These are phyloP conservation scores for Dysidea cf. avara DNA, from an alignment of 37 sponge, comb jelly and placozoan genomes.

Conservation along the genomic window DNA sequence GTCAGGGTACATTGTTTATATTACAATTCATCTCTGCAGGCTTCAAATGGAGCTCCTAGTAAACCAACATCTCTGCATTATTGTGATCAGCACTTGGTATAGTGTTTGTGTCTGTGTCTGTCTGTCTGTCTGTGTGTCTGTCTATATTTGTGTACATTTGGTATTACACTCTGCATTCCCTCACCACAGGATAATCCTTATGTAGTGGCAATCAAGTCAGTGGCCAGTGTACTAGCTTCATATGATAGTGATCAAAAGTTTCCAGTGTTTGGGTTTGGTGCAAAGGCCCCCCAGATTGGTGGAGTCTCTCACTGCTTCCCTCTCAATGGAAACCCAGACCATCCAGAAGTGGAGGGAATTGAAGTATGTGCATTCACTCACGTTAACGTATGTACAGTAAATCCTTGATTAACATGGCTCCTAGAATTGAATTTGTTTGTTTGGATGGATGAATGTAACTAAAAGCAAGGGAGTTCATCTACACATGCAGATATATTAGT, in stretches of 20 bases:
- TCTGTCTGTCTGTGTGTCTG: too few species aligned
- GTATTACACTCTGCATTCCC: not conserved
- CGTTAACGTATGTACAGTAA: too few species aligned
- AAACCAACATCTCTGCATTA: conserved; percentile 6
- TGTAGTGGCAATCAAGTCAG: conserved; percentile 73
- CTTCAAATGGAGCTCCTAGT: conserved; percentile 16
- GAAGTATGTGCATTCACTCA: conserved; percentile 28
- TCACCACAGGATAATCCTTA: conserved; percentile 76
- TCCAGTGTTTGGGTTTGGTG: conserved; percentile 91
- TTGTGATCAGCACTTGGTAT: not conserved
- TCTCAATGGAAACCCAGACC: conserved; percentile 58
- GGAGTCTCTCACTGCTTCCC: conserved; percentile 87
- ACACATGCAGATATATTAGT: too few species aligned
- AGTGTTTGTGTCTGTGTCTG: too few species aligned
- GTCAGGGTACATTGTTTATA: not conserved
- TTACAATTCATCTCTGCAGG: not conserved
- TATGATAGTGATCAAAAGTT: conserved; percentile 81
- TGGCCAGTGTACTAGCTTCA: conserved; percentile 85
- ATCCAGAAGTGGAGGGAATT: conserved; percentile 81
- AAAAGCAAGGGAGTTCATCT: too few species aligned
- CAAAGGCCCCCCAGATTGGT: conserved; percentile 63
- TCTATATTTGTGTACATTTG: not conserved
- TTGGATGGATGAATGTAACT: too few species aligned
- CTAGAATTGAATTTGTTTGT: too few species aligned
- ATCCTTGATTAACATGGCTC: too few species aligned